Base-by-base conservation (phyloP, 2,797 vertebrate genomes). In the Oreochromis mossambicus region DNA sequence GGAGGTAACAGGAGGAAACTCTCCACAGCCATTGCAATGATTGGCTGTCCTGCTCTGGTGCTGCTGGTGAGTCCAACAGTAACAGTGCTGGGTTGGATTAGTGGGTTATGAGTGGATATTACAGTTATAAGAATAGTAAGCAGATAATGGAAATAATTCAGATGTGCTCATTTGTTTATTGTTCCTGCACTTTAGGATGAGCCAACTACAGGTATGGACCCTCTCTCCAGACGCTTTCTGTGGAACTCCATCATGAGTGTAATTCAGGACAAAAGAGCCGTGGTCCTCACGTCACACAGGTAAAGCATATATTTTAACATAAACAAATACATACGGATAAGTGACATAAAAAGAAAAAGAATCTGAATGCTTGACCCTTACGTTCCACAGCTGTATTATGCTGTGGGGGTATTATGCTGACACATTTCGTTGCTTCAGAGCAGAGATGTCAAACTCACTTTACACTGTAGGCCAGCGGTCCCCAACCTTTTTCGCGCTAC, bases 231-330 rank as follows among this genome's bases (percentile, higher is more conserved):
- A 15, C 97, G 97, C 73, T 97, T 99, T 92, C 94, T 99, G 11
- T 99, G 98, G 98, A 97, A 98, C 89, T 97, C 97, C 19, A 98
- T 99, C 41, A 94, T 97, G 92, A 96, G 96, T 0, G 96, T 99
- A 75, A 98, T 98, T 92, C 96, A 97, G 93, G 97, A 98, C n/a
- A 94, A 94, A 48, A 95, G 97, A 89, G 97, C 98, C 0, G 98
- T 99, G 77, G 97, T 99, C 86, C 97, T 99, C 85, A 99, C 98
- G 0, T 99, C 98, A 73, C 98, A 99, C 94, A 98, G 98, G 98
- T 97, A 92, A 92, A 79, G 46, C 4, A 1, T 34, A 15, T 24
- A 46, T 41, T 50, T 9, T 19, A 73, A 73, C 43, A 48, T 73
- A 4, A 41, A 26, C 8, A 68, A 38, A 68, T 68, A 43, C 11